Conservation (phyloP, 1,140 invertebrate genomes). For the Drosophila pachea region DNA sequence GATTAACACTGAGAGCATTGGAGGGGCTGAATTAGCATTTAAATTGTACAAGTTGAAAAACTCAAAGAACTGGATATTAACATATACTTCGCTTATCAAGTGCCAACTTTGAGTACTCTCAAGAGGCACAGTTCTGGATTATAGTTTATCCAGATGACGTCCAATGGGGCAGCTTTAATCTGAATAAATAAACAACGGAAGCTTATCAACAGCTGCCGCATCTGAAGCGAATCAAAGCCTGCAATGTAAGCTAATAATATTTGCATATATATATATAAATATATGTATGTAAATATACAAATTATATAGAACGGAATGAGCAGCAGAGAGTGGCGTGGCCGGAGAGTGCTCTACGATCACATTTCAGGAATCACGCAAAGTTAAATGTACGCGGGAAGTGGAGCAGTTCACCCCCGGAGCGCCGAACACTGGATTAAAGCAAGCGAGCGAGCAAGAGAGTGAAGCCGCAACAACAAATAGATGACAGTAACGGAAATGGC, state of each 20-base stretch:
- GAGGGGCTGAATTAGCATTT: too few relatives aligned
- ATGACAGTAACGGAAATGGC: conserved; percentile 54
- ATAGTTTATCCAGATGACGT: conserved; percentile 11
- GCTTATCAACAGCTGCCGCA: conserved; percentile 15
- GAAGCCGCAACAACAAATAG: conserved; percentile 24
- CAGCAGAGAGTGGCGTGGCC: background rate
- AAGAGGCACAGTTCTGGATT: background rate
- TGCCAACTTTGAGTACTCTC: too few relatives aligned
- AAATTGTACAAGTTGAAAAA: too few relatives aligned
- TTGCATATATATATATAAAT: background rate
- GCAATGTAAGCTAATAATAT: conserved; percentile 12
- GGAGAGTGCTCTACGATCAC: conserved; percentile 10
- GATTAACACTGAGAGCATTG: too few relatives aligned
- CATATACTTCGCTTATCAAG: too few relatives aligned
- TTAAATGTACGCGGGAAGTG: conserved; percentile 20
- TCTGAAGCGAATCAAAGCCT: background rate
- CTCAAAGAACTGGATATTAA: too few relatives aligned
- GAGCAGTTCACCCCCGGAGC: conserved; percentile 47
- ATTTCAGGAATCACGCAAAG: conserved; percentile 29
- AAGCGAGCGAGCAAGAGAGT: background rate
- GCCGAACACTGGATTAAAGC: background rate
- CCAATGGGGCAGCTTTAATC: background rate
- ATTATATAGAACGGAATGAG: conserved; percentile 1
- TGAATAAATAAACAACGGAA: too few relatives aligned
- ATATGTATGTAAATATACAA: background rate